Base-by-base conservation (phyloP, 2,113 vertebrate species). In the Sorex araneus region DNA sequence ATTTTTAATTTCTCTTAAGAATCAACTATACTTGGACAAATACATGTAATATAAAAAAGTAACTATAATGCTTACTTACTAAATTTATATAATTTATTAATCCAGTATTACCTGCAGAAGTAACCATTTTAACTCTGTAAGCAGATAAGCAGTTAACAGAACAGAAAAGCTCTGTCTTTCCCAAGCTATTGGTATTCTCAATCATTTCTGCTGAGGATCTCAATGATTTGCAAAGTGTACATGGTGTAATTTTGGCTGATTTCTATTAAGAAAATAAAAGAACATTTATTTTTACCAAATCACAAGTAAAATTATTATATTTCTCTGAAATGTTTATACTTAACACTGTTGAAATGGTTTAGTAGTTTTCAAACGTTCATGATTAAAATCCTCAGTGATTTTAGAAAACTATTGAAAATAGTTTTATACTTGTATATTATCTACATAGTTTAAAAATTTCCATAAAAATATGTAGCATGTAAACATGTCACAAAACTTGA, bases 71-170 rank as follows among this genome's bases (percentile, higher is more conserved):
- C 84, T 63, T 30, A 96, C 79, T n/a, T 75, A 90, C 67, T 83
- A 78, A 32, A 92, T 69, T 91, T 80, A 92, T 57, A 84, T 78
- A 89, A 66, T 95, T 96, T 94, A 87, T 86, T 87, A 96, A 96
- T 94, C 91, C 81, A 88, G 23, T 57, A 92, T 94, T 97, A 99
- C 99, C 99, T 98, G 99, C 98, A 54, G 98, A 98, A 90, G 99
- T 98, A 97, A 99, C 98, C 69, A 98, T 97, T 98, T 99, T 99
- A 63, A 99, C 99, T 98, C 98, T 99, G 93, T 98, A 98, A 0
- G 99, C 99, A 89, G 99, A 99, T 96, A 99, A 98, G 95, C 99
- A 99, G 96, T 98, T 99, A 95, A 98, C 98, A 92, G 98, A 99
- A 94, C 99, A 99, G 97, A 99, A 99, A 60, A 99, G 98, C 76